Evolutionary conservation across 2,888 invertebrate genomes (phyloP).

Genomic region (Stegana nigrithorax): DNA sequence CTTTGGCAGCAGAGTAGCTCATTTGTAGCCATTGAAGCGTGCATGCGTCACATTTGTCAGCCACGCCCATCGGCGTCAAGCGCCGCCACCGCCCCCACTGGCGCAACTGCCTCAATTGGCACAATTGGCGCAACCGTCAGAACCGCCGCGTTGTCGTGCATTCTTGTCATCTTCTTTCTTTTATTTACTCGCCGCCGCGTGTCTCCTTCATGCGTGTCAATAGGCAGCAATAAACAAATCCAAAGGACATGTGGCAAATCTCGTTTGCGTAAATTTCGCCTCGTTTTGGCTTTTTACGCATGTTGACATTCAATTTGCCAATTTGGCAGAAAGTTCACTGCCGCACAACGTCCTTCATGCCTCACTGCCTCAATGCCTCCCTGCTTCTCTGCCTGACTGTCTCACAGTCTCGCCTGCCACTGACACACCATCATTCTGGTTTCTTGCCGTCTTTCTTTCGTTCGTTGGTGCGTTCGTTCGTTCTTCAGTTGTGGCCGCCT

Average conservation of each 20-base stretch:
- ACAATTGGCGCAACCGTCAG: too few species aligned
- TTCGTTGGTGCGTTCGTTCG: too few species aligned
- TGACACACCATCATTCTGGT: conserved; percentile 35
- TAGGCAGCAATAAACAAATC: conserved; percentile 53
- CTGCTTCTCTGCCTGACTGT: background rate
- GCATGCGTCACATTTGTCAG: background rate
- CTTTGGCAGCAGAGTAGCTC: too few species aligned
- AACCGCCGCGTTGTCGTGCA: background rate
- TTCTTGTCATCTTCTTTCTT: background rate
- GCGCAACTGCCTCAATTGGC: too few species aligned
- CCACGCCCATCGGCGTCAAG: too few species aligned
- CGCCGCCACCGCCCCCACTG: too few species aligned
- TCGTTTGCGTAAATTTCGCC: conserved; percentile 27
- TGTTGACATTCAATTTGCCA: conserved; percentile 62
- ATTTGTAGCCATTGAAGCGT: background rate
- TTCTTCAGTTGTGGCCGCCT: too few species aligned
- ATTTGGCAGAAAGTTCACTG: conserved; percentile 51
- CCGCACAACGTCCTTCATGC: too few species aligned
- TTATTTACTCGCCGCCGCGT: background rate
- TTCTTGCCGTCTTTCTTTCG: conserved; percentile 42
- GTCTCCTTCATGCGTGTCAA: conserved; percentile 39
- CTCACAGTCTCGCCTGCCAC: conserved; percentile 21
- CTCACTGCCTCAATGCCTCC: background rate
- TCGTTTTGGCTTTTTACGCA: conserved; percentile 57
- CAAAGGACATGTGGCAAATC: conserved; percentile 41